These are phyloP conservation scores for Ischnus inquisitorius DNA, from an alignment of 2,888 invertebrate species.

Conservation along the genomic window DNA sequence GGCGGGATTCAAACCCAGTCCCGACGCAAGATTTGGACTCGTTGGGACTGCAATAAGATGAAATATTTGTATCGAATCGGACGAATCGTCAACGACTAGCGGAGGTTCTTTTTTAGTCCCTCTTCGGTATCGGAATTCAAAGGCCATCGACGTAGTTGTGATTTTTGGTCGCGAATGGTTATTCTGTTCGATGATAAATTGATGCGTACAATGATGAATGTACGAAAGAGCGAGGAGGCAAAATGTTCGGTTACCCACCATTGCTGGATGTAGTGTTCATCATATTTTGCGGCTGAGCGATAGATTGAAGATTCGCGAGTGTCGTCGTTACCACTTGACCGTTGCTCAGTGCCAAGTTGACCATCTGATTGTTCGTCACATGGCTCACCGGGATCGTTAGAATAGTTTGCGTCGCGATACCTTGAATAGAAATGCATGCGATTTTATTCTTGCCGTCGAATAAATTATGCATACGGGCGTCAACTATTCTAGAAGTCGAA, in stretches of 20 bases:
- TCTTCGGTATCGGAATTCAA: neutral
- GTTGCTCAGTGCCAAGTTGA: slow-evolving; percentile 93
- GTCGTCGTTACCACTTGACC: slow-evolving; percentile 95
- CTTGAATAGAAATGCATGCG: slow-evolving; percentile 86
- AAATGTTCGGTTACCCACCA: slow-evolving; percentile 79
- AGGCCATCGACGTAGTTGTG: too few relatives aligned
- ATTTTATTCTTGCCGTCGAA: neutral
- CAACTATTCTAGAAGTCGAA: slow-evolving; percentile 28
- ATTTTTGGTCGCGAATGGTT: too few relatives aligned
- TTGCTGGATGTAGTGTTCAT: slow-evolving; percentile 86
- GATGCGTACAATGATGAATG: neutral
- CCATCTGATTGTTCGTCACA: slow-evolving; percentile 92
- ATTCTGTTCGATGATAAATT: neutral
- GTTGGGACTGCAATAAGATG: slow-evolving; percentile 86
- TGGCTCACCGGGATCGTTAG: slow-evolving; percentile 97
- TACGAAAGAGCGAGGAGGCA: neutral
- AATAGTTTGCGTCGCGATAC: slow-evolving; percentile 97
- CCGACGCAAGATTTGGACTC: slow-evolving; percentile 89
- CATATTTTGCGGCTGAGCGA: slow-evolving; percentile 91
- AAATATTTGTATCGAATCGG: slow-evolving; percentile 1
- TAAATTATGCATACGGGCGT: slow-evolving; percentile 25
- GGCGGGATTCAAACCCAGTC: slow-evolving; percentile 89
- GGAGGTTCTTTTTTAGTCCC: neutral
- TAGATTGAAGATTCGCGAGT: slow-evolving; percentile 92
- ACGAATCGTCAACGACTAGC: slow-evolving; percentile 10